Conservation (phyloP, 2,888 invertebrate genomes). For the Oscheius sp. region DNA sequence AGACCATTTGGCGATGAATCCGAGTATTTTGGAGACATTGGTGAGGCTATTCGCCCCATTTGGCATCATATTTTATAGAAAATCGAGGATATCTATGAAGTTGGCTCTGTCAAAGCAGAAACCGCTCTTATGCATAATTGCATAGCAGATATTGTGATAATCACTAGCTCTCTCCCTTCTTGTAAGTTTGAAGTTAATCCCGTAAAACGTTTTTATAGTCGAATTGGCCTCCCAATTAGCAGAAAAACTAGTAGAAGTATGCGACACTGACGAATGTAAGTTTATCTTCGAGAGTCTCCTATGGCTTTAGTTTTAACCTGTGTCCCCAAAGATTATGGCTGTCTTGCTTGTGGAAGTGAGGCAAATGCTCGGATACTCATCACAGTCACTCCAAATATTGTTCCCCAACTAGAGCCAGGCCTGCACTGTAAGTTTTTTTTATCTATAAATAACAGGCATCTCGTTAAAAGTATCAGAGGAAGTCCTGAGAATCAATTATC, state of each 20-base stretch:
- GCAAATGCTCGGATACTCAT: constrained; percentile 78
- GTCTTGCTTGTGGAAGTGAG: not conserved
- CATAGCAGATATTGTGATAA: constrained; percentile 16
- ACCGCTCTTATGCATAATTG: constrained; percentile 7
- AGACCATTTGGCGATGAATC: constrained; percentile 7
- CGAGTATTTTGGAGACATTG: not conserved
- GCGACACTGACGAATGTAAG: not conserved
- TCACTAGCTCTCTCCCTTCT: constrained; percentile 14
- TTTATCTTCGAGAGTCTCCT: not conserved
- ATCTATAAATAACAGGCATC: not conserved
- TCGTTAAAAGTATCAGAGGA: constrained; percentile 75
- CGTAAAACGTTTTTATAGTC: not conserved
- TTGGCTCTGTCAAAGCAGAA: constrained; percentile 28
- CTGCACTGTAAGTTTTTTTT: constrained; percentile 74
- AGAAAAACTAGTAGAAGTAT: not conserved
- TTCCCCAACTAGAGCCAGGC: constrained; percentile 90
- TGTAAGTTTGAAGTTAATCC: not conserved
- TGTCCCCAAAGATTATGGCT: constrained; percentile 20
- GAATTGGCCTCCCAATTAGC: not conserved
- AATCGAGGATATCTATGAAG: constrained; percentile 32
- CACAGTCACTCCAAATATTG: constrained; percentile 91
- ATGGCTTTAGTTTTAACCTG: constrained; percentile 17
- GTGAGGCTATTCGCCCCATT: not conserved
- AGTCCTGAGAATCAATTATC: constrained; percentile 86
- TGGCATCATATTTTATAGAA: constrained; percentile 13